phyloP scores from a whole-genome alignment of 2,797 vertebrate genomes.

The Gadopsis bispinosus region DNA sequence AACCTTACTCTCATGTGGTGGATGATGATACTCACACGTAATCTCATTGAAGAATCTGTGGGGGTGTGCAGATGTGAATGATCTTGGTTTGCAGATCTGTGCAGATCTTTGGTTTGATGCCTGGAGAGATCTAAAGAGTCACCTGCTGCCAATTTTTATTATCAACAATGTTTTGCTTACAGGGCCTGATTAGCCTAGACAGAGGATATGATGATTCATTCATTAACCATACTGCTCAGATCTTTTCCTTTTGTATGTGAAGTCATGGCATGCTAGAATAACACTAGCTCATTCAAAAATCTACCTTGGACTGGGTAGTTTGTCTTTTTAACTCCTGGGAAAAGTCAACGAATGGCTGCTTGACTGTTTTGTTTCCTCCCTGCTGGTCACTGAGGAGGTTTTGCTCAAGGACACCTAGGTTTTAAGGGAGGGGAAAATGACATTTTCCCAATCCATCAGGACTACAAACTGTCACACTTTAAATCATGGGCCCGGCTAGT shows the following conservation, averaged over 20 bases:
- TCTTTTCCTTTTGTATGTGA: constrained; percentile 61
- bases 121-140: constrained; percentile 38
- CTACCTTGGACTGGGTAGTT: constrained; percentile 5
- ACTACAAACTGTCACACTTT: constrained; percentile 19
- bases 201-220: constrained; percentile 51
- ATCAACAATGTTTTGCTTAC: constrained; percentile 52
- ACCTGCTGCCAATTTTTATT: constrained; percentile 64
- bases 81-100: constrained; percentile 41
- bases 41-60: constrained; percentile 30
- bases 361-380: constrained; percentile 22
- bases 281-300: constrained; percentile 31
- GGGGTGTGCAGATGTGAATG: constrained; percentile 45
- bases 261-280: constrained; percentile 53
- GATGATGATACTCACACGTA: constrained; percentile 5
- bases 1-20: constrained; percentile 8
- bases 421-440: background rate
- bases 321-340: constrained; percentile 28
- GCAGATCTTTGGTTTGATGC: constrained; percentile 49
- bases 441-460: background rate
- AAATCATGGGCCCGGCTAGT: background rate
- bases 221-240: too few relatives aligned
- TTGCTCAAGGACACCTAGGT: constrained; percentile 7
- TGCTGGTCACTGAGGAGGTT: constrained; percentile 6
- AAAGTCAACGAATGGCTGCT: background rate
- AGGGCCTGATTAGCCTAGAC: constrained; percentile 59